A percentile compares a stretch with the other conserved stretches of the same genome.
These are phyloP conservation scores for Anguilla pacifica DNA, from an alignment of 2,797 vertebrate genomes.

Conservation along the genomic window DNA sequence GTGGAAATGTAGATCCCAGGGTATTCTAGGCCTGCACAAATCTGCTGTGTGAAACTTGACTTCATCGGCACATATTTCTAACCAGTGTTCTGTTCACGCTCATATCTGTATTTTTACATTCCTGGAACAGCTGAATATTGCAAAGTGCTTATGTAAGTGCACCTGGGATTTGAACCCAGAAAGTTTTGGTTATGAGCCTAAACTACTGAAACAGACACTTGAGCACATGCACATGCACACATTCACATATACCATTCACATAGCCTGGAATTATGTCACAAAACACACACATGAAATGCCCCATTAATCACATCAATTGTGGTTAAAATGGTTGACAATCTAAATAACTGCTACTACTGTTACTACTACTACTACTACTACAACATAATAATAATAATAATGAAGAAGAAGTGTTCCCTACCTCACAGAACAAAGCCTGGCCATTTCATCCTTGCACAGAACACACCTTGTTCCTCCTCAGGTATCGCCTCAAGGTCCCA, in stretches of 20 bases:
- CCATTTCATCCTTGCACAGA: background rate
- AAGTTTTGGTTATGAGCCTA: background rate
- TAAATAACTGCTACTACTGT: too few species aligned
- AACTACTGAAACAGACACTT: background rate
- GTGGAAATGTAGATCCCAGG: background rate
- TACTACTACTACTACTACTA: too few species aligned
- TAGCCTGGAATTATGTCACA: background rate
- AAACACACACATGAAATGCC: background rate
- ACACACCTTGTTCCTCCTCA: background rate
- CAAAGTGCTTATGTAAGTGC: background rate
- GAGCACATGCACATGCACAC: background rate
- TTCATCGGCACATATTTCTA: constrained; percentile 4
- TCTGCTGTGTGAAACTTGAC: background rate
- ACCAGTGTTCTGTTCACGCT: background rate
- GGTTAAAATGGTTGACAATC: background rate
- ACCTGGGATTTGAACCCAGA: background rate
- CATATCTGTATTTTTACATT: background rate
- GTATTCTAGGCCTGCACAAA: background rate
- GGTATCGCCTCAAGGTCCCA: background rate
- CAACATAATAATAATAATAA: too few species aligned
- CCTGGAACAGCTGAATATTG: background rate
- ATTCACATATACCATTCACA: background rate
- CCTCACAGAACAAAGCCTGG: background rate
- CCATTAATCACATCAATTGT: background rate
- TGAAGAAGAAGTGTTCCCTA: too few species aligned